Evolutionary conservation across 2,797 vertebrate genomes (phyloP).

Genomic region (Bradypodion pumilum): DNA sequence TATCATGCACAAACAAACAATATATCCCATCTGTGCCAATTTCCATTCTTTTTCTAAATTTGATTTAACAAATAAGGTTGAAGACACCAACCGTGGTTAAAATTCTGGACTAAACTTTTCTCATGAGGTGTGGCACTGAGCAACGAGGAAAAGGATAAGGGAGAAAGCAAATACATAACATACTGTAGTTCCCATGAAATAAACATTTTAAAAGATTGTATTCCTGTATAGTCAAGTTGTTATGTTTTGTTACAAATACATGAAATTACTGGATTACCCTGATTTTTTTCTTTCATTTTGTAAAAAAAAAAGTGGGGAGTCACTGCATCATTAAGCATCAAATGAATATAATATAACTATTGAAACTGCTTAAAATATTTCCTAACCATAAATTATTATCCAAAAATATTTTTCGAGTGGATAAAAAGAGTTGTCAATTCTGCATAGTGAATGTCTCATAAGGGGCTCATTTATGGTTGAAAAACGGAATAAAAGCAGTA

Average conservation of each 20-base stretch:
- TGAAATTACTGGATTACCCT: conserved; percentile 73
- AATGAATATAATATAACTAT: conserved; percentile 80
- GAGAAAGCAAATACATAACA: conserved; percentile 38
- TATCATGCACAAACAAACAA: background rate
- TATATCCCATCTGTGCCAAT: conserved; percentile 42
- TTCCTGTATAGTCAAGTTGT: conserved; percentile 68
- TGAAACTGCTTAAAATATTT: conserved; percentile 82
- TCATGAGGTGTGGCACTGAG: conserved; percentile 62
- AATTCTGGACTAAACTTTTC: conserved; percentile 65
- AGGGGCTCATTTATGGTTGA: conserved; percentile 89
- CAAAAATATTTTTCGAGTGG: conserved; percentile 86
- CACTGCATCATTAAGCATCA: conserved; percentile 75
- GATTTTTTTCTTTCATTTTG: conserved; percentile 57
- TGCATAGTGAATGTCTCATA: conserved; percentile 83
- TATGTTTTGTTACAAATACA: conserved; percentile 73
- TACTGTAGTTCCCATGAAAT: conserved; percentile 70
- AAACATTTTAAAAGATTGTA: conserved; percentile 60
- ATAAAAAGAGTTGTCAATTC: conserved; percentile 88
- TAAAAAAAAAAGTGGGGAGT: conserved; percentile 71
- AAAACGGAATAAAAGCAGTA: conserved; percentile 90
- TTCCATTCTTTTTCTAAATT: conserved; percentile 34
- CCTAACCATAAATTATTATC: conserved; percentile 85
- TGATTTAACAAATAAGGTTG: too few relatives aligned
- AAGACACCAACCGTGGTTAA: conserved; percentile 55
- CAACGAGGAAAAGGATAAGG: background rate